These are phyloP conservation scores for Drosophila nannoptera DNA, from an alignment of 1,140 invertebrate species.

Conservation along the genomic window DNA sequence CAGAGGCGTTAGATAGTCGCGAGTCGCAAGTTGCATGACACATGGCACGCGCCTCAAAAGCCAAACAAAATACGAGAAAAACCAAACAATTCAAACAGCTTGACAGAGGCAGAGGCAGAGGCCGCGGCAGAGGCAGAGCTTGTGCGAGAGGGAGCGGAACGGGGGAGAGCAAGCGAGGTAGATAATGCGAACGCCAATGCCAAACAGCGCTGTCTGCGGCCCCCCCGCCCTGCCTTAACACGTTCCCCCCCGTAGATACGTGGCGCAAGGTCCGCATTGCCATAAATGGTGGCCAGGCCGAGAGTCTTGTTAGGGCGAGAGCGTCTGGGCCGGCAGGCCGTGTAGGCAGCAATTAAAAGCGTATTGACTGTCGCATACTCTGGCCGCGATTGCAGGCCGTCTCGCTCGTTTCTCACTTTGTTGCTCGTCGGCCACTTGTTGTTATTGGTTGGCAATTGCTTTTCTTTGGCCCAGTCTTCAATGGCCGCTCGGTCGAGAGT, in stretches of 20 bases:
- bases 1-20: slow-evolving; percentile 76
- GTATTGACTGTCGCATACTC: slow-evolving; percentile 58
- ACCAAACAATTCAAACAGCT: slow-evolving; percentile 45
- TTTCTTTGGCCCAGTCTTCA: slow-evolving; percentile 38
- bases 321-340: slow-evolving; percentile 10
- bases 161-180: neutral
- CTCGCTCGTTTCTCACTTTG: slow-evolving; percentile 33
- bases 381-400: slow-evolving; percentile 41
- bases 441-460: slow-evolving; percentile 58
- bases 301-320: slow-evolving; percentile 67
- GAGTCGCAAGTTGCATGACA: slow-evolving; percentile 71
- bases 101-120: slow-evolving; percentile 19
- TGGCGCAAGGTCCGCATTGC: slow-evolving; percentile 61
- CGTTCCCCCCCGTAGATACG: slow-evolving; percentile 24
- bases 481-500: slow-evolving; percentile 45
- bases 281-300: slow-evolving; percentile 65
- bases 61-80: slow-evolving; percentile 29
- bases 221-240: slow-evolving; percentile 7
- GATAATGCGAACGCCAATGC: slow-evolving; percentile 49
- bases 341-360: slow-evolving; percentile 74
- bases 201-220: slow-evolving; percentile 19
- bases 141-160: neutral
- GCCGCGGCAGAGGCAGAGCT: slow-evolving; percentile 4
- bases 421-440: slow-evolving; percentile 52
- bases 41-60: slow-evolving; percentile 71